These are phyloP conservation scores for Siniperca undulata DNA, from an alignment of 2,797 vertebrate genomes.

Conservation along the genomic window DNA sequence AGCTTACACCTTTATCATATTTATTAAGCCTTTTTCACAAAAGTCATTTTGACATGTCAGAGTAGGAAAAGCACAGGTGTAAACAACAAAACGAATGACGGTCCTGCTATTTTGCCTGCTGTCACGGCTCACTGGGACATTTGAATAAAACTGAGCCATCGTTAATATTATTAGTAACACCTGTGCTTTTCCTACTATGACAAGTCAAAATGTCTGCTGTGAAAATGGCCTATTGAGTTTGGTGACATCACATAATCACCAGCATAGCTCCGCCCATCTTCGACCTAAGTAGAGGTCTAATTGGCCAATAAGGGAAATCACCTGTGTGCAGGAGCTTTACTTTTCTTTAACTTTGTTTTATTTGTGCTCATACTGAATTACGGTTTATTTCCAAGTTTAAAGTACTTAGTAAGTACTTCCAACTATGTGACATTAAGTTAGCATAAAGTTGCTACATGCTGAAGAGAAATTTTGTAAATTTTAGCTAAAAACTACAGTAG, in stretches of 20 bases:
- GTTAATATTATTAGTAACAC: neutral
- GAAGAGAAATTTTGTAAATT: neutral
- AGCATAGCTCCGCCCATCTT: neutral
- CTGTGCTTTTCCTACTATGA: neutral
- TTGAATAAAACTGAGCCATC: neutral
- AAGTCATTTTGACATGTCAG: neutral
- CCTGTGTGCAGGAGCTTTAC: neutral
- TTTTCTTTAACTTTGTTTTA: neutral
- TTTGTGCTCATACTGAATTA: neutral
- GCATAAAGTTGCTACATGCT: neutral
- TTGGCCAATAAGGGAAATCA: conserved; percentile 25
- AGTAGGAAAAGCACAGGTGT: neutral
- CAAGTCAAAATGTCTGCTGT: neutral
- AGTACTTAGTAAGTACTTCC: too few relatives aligned
- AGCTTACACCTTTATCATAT: neutral
- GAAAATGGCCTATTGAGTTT: neutral
- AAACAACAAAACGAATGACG: neutral
- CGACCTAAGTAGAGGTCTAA: neutral
- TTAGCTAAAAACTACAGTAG: neutral
- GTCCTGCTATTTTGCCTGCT: neutral
- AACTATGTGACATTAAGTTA: neutral
- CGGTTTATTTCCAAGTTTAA: neutral
- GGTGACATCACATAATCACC: neutral
- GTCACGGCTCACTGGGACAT: neutral
- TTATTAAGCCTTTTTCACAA: neutral